phyloP scores from a whole-genome alignment of 37 sponge, comb jelly and placozoan species.

The Cladorhizidae sp. region DNA sequence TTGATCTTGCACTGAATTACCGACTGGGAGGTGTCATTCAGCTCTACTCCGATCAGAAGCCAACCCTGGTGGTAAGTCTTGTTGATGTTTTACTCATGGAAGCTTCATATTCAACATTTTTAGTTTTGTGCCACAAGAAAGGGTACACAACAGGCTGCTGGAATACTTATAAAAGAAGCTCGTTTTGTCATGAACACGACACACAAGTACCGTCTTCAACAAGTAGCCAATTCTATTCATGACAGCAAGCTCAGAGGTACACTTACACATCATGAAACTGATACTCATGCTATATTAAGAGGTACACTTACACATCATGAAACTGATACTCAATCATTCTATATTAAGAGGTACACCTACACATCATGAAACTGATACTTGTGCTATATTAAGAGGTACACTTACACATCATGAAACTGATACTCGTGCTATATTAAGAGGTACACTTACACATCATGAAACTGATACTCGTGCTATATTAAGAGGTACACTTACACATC shows the following conservation, averaged over 20 bases:
- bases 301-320: too few species aligned
- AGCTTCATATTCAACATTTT: neutral
- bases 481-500: too few species aligned
- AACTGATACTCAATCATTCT: too few species aligned
- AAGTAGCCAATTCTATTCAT: constrained; percentile 52
- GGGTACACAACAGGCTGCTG: constrained; percentile 94
- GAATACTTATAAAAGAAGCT: constrained; percentile 84
- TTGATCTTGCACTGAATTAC: constrained; percentile 94
- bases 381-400: too few species aligned
- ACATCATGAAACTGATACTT: too few species aligned
- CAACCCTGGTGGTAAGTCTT: constrained; percentile 83
- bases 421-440: too few species aligned
- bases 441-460: too few species aligned
- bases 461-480: too few species aligned
- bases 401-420: too few species aligned
- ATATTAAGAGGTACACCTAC: too few species aligned
- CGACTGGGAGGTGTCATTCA: constrained; percentile 88
- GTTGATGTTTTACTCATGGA: neutral
- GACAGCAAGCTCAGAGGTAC: constrained; percentile 91
- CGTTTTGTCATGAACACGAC: constrained; percentile 82
- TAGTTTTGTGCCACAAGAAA: constrained; percentile 98
- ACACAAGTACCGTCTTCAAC: constrained; percentile 69
- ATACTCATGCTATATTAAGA: too few species aligned
- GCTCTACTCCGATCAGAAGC: constrained; percentile 90
- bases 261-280: too few species aligned